Base-by-base conservation (phyloP, 2,888 invertebrate species). In the Sphecodes monilicornis region DNA sequence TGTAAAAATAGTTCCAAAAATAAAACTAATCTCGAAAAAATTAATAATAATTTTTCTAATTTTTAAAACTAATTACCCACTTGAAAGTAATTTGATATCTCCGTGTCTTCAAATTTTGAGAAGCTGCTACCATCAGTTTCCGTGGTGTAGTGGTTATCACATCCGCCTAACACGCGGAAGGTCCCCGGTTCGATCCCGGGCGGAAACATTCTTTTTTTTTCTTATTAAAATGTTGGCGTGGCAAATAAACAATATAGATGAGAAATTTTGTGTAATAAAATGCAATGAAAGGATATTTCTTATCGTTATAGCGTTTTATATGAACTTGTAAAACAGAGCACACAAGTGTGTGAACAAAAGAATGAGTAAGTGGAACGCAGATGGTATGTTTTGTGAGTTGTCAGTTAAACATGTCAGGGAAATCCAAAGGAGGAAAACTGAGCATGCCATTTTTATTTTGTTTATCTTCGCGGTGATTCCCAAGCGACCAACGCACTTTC, bases 141-240 rank as follows among this genome's bases (percentile, higher is more conserved):
- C 97, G 97, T 97, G 97, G 97, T 97, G 97, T 97, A 97, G 97
- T 97, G 97, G 97, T 97, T 97, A 97, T 97, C 97, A 97, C 97
- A 97, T 97, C 97, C 97, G 97, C 97, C 97, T 97, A 97, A 97
- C 97, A 97, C 97, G 97, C 97, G 97, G 97, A 97, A 97, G 97
- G 97, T 96, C 97, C 97, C 97, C 97, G 97, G 97, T 97, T 97
- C 97, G 97, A 97, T 97, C 97, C 97, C 97, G 97, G 97, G 97
- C 97, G 97, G 96, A 97, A 97, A 97, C 97, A 97, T 92, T 86
- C 95, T 95, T 95, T 91, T 80, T 75, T 68, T 41, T 66, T 22
- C 10, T 32, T 50, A 8, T 8, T 32, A 16, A 36, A 66, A 66
- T 16, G 16, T 16, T 26, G 22, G 29, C 6, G 5, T 29, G 8